Conservation (phyloP, 2,888 invertebrate species). For the Hemaris fuciformis region DNA sequence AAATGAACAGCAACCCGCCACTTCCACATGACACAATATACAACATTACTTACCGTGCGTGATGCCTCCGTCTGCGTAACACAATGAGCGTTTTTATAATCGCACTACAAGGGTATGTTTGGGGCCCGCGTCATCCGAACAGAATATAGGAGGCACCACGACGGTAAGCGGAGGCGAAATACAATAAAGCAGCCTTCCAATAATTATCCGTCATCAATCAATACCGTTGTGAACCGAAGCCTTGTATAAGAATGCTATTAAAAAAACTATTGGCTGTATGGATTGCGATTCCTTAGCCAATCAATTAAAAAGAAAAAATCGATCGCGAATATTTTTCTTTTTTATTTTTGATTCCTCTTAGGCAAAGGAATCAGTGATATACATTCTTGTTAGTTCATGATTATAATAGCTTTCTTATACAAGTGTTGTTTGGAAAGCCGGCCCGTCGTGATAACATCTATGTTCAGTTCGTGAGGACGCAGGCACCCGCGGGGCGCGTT, state of each 20-base stretch:
- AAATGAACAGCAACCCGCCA: conserved; percentile 16
- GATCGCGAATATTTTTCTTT: neutral
- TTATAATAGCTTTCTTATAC: conserved; percentile 39
- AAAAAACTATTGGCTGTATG: neutral
- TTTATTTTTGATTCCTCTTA: no score
- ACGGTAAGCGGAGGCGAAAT: conserved; percentile 59
- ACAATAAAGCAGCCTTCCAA: conserved; percentile 54
- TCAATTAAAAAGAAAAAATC: neutral
- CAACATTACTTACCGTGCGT: conserved; percentile 63
- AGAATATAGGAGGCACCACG: conserved; percentile 80
- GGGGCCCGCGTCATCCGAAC: conserved; percentile 76
- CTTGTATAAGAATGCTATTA: conserved; percentile 46
- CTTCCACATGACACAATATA: conserved; percentile 17
- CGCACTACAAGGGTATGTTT: conserved; percentile 26
- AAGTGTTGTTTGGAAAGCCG: conserved; percentile 45
- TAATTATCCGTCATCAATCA: conserved; percentile 80
- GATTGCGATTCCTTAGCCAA: neutral
- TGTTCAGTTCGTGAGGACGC: conserved; percentile 77
- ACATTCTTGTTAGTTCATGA: neutral
- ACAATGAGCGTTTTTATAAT: conserved; percentile 26
- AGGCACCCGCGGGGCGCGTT: conserved; percentile 62
- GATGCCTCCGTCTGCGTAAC: conserved; percentile 69
- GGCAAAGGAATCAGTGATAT: neutral
- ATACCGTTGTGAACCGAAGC: conserved; percentile 42
- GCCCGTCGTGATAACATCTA: conserved; percentile 72